phyloP scores from a whole-genome alignment of 1,140 invertebrate genomes.

The Calosoma granatense region DNA sequence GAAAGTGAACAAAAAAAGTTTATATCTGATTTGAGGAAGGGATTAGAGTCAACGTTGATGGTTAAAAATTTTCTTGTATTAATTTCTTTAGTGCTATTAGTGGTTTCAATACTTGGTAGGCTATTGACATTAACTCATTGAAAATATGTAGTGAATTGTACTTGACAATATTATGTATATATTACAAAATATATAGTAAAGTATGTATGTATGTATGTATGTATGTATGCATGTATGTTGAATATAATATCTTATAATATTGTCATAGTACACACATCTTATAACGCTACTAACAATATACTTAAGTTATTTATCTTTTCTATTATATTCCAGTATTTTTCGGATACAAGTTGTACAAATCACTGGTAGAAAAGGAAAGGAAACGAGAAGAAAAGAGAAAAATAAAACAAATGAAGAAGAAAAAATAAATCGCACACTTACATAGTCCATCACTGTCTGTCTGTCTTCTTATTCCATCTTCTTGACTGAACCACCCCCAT shows the following conservation, averaged over 20 bases:
- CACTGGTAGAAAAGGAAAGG: slow-evolving; percentile 57
- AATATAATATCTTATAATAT: too few relatives aligned
- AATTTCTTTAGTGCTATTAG: neutral
- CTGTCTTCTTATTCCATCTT: too few relatives aligned
- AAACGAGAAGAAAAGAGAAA: slow-evolving; percentile 62
- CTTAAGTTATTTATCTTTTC: slow-evolving; percentile 18
- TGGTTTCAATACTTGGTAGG: neutral
- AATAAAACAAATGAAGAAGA: slow-evolving; percentile 50
- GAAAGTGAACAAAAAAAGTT: neutral
- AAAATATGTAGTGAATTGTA: too few relatives aligned
- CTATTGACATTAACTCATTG: neutral
- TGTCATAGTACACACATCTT: too few relatives aligned
- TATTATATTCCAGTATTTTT: slow-evolving; percentile 64
- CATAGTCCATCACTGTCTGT: too few relatives aligned
- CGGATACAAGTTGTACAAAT: slow-evolving; percentile 71
- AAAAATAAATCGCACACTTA: slow-evolving; percentile 34
- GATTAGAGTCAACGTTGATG: neutral
- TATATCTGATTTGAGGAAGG: neutral
- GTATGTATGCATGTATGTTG: too few relatives aligned
- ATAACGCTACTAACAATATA: neutral
- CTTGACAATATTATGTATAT: too few relatives aligned
- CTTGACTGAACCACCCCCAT: too few relatives aligned
- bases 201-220: too few relatives aligned
- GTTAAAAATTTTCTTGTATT: neutral
- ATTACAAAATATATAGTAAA: too few relatives aligned